Evolutionary conservation across 2,797 vertebrate genomes (phyloP).

Genomic region (Salmo trutta): DNA sequence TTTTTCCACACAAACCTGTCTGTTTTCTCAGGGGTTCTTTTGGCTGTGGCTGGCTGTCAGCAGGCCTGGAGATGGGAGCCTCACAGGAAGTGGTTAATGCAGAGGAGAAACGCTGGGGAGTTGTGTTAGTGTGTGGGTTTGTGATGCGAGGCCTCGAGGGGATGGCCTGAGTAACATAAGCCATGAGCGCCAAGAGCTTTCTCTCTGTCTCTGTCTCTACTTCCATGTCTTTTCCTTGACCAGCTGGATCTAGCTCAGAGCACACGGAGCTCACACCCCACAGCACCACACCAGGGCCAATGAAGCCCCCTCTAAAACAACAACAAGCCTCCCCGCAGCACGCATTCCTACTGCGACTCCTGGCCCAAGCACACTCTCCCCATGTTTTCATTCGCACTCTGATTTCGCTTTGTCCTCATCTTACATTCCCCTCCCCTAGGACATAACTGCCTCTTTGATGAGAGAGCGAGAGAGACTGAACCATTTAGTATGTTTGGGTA

Average conservation of each 20-base stretch:
- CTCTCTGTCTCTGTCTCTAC: slow-evolving; percentile 9
- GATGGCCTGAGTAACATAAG: slow-evolving; percentile 16
- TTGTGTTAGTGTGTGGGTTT: slow-evolving; percentile 28
- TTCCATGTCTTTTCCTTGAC: slow-evolving; percentile 12
- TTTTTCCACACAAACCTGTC: neutral
- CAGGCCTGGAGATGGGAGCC: neutral
- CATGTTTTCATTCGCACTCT: slow-evolving; percentile 18
- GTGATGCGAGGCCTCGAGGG: slow-evolving; percentile 20
- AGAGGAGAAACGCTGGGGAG: slow-evolving; percentile 9
- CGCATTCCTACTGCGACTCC: slow-evolving; percentile 1
- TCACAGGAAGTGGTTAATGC: slow-evolving; percentile 31
- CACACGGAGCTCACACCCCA: slow-evolving; percentile 19
- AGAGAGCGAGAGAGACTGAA: slow-evolving; percentile 23
- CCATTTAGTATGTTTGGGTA: slow-evolving; percentile 26
- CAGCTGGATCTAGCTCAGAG: slow-evolving; percentile 25
- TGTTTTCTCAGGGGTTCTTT: neutral
- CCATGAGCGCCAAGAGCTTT: slow-evolving; percentile 10
- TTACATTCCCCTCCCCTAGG: neutral
- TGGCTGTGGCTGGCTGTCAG: neutral
- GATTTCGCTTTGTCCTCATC: slow-evolving; percentile 9
- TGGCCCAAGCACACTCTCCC: neutral
- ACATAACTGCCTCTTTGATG: slow-evolving; percentile 20
- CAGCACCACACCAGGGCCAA: neutral
- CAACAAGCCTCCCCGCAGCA: neutral
- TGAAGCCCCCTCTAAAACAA: slow-evolving; percentile 1